Evolutionary conservation across 2,888 invertebrate genomes (phyloP), one percentile per base, ranked within the genome.

Genomic region (Melinaea menophilus): DNA sequence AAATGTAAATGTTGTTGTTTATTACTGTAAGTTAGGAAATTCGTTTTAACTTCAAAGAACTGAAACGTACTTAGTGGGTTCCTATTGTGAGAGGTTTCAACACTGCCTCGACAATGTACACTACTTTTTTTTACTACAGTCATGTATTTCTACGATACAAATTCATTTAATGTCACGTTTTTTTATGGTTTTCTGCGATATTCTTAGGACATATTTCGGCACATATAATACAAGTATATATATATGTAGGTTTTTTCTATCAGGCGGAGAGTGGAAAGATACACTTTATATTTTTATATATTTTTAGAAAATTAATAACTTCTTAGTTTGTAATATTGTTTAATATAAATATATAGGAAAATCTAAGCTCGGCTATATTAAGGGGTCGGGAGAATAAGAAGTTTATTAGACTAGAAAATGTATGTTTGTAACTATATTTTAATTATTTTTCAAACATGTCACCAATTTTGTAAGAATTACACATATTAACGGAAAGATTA

Each of bases 41-140:
- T n/a, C 22, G 79, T 79, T 81, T 77, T 79, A 79, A 77, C 74
- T 77, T 81, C 79, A 82, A 84, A 81, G 82, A 79, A 79, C 85
- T 84, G 83, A 80, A 86, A 22, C 22, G 22, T 22, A 22, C 84
- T 86, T 86, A 85, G 82, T 81, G 80, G 79, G 76, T 73, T 68
- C 75, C 82, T 73, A 22, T 22, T 22, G 22, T 22, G 22, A 22
- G 22, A 22, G 22, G 1, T 22, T 22, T 22, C 22, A 22, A 86
- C 88, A 87, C 86, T 88, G 77, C 76, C 72, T 71, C 79, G 79
- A 82, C 80, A 81, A 84, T 84, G 83, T 81, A 82, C 82, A 82
- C 76, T 79, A 78, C 82, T 81, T 84, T 77, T 84, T 84, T 85
- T 85, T 84, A 86, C 86, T 80, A 78, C 80, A 69, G 72, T 79